Conservation (phyloP, 2,888 invertebrate species). For the Asteroscopus sphinx region DNA sequence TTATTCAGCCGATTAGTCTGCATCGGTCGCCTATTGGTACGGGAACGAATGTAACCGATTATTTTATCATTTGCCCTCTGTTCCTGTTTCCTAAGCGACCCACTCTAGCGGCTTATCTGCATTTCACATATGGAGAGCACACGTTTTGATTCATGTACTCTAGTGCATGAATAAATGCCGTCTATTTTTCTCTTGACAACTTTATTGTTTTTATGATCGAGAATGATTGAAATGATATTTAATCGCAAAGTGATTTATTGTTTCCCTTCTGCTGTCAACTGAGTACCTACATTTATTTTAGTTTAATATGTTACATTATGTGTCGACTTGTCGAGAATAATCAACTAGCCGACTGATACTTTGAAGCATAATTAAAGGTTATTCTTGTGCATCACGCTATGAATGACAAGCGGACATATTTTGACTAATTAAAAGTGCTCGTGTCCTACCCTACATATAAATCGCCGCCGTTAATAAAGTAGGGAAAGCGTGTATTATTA, state of each 20-base stretch:
- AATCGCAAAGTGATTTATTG: constrained; percentile 37
- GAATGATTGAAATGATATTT: constrained; percentile 22
- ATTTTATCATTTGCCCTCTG: constrained; percentile 51
- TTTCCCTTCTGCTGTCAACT: constrained; percentile 39
- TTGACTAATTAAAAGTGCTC: constrained; percentile 44
- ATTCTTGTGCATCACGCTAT: constrained; percentile 39
- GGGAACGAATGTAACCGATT: constrained; percentile 55
- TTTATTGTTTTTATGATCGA: constrained; percentile 25
- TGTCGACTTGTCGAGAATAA: constrained; percentile 46
- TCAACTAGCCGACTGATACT: constrained; percentile 38
- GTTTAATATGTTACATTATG: constrained; percentile 25
- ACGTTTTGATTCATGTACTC: constrained; percentile 10
- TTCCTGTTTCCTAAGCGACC: constrained; percentile 54
- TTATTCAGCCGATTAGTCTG: constrained; percentile 68
- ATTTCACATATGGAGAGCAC: constrained; percentile 35
- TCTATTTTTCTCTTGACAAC: constrained; percentile 15
- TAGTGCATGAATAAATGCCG: constrained; percentile 18
- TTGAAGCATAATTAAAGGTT: constrained; percentile 46
- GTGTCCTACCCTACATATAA: constrained; percentile 27
- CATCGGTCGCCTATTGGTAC: constrained; percentile 59
- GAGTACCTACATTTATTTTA: constrained; percentile 22
- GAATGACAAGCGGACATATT: constrained; percentile 39
- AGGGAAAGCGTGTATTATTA: constrained; percentile 40
- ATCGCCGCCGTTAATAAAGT: constrained; percentile 19
- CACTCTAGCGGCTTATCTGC: constrained; percentile 45